Evolutionary conservation across 2,888 invertebrate species (phyloP), one percentile per base, ranked within the genome.

Genomic region (Mythimna loreyi): DNA sequence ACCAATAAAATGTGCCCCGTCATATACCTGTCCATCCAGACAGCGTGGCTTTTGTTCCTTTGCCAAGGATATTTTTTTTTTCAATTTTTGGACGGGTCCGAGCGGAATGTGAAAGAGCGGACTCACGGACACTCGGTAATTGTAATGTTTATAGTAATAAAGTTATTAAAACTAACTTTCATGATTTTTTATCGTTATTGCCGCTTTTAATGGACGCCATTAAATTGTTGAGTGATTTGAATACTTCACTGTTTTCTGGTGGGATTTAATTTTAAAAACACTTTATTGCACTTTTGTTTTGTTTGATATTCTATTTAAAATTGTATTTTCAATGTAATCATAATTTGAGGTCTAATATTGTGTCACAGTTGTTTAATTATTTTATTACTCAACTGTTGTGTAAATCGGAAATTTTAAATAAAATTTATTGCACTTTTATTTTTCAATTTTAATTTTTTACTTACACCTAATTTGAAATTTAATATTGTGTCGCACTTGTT

Each of bases 1-100:
- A 95, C 96, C 94, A 94, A 96, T 96, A 96, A 96, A 95, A 96
- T 95, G 93, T 91, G 96, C 95, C 94, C 92, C 92, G 95, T 96
- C 96, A 96, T 95, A 95, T 96, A 96, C 96, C 96, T 96, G 96
- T 95, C 96, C 86, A 88, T 89, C 88, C 92, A 96, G 96, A 96
- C 96, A 92, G 96, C 95, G 92, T 94, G 96, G 92, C 95, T 90
- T 67, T 95, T 96, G 95, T 95, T 92, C 91, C 89, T 87, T 89
- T 78, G 82, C 83, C 80, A 81, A 80, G 86, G 87, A 79, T 87
- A 87, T 89, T 88, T 91, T 91, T 91, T 91, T 90, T 88, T 74
- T 13, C 13, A 3, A 82, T 86, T 85, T 88, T 89, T 82, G 76
- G 86, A 86, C 88, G 86, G 86, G 82, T 81, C 85, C 82, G 74